A percentile compares a stretch with the other conserved stretches of the same genome.
These are phyloP conservation scores for Chaetops frenatus DNA, from an alignment of 2,113 vertebrate species.

Conservation along the genomic window DNA sequence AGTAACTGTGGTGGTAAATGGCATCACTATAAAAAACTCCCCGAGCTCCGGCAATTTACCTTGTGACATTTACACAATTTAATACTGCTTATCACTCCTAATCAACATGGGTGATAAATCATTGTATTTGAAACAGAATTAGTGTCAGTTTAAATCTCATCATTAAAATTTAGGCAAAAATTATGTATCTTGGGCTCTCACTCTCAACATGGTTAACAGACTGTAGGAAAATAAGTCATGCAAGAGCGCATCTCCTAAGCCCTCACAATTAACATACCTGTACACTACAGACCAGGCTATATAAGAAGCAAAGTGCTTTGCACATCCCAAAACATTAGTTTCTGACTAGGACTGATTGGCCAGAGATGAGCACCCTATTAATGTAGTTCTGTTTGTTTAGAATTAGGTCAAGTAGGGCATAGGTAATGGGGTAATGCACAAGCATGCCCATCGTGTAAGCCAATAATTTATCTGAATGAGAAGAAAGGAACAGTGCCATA, in stretches of 20 bases:
- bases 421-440: background rate
- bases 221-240: background rate
- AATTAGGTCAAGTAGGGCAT: background rate
- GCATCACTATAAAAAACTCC: background rate
- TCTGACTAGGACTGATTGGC: background rate
- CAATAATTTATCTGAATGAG: background rate
- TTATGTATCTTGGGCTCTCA: background rate
- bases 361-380: background rate
- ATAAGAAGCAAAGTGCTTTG: background rate
- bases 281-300: background rate
- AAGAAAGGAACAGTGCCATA: background rate
- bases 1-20: constrained; percentile 13
- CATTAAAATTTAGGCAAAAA: background rate
- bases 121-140: background rate
- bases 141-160: background rate
- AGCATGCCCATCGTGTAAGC: accelerated
- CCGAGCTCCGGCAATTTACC: background rate
- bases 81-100: background rate
- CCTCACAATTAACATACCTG: background rate
- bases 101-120: background rate
- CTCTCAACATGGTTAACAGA: background rate
- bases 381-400: background rate
- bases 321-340: background rate
- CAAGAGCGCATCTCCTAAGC: background rate
- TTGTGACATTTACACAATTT: background rate